Evolutionary conservation across 2,888 invertebrate genomes (phyloP).

Genomic region (Psylliodes chrysocephalus): DNA sequence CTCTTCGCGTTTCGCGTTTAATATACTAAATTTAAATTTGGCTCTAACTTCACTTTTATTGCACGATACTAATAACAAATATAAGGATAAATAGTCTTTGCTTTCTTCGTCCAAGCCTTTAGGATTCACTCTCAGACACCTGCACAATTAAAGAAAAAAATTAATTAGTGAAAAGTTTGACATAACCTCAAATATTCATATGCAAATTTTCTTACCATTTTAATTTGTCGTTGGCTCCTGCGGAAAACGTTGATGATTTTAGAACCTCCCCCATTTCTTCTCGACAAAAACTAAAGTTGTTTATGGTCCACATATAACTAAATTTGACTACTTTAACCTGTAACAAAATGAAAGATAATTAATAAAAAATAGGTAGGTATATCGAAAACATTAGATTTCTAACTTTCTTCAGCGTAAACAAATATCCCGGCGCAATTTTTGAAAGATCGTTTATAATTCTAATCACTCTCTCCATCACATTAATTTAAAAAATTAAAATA

Average conservation of each 20-base stretch:
- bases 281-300: slow-evolving; percentile 99
- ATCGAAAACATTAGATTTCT: slow-evolving; percentile 5
- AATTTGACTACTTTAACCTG: slow-evolving; percentile 99
- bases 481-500: not conserved
- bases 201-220: slow-evolving; percentile 80
- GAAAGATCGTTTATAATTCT: slow-evolving; percentile 15
- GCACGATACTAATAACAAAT: slow-evolving; percentile 98
- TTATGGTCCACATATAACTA: slow-evolving; percentile 99
- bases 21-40: slow-evolving; percentile 99
- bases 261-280: slow-evolving; percentile 99
- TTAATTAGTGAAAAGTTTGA: no score
- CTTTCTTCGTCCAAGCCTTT: slow-evolving; percentile 99
- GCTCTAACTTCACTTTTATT: slow-evolving; percentile 99
- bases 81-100: slow-evolving; percentile 99
- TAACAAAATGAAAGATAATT: slow-evolving; percentile 55
- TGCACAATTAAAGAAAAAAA: slow-evolving; percentile 56
- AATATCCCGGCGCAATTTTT: slow-evolving; percentile 24
- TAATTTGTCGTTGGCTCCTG: slow-evolving; percentile 99
- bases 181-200: slow-evolving; percentile 29
- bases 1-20: slow-evolving; percentile 99
- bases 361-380: no score
- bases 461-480: slow-evolving; percentile 22
- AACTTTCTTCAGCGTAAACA: slow-evolving; percentile 31
- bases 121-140: slow-evolving; percentile 99
- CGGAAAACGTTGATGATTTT: slow-evolving; percentile 99